Percentiles rank a stretch among this genome's conserved stretches.
Evolutionary conservation across 2,797 vertebrate genomes (phyloP).

Genomic region (Gorsachius magnificus): DNA sequence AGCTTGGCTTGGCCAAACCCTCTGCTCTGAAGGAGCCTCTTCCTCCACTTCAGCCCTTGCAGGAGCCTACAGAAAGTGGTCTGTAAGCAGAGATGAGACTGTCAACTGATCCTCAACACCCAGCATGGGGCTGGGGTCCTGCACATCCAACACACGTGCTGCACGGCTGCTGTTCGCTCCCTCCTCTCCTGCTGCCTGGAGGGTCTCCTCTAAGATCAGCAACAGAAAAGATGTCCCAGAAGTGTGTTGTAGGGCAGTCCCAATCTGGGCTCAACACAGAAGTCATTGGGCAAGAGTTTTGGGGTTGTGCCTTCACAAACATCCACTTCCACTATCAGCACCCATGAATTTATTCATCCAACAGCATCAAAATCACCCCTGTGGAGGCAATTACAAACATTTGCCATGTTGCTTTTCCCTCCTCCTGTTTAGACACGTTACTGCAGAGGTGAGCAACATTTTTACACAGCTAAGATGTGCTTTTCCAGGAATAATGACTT

Average conservation of each 20-base stretch:
- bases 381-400: neutral
- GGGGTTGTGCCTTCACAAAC: neutral
- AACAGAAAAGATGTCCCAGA: neutral
- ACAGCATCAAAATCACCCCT: neutral
- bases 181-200: neutral
- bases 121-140: neutral
- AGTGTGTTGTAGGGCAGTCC: neutral
- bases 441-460: neutral
- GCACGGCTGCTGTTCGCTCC: neutral
- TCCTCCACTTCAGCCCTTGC: neutral
- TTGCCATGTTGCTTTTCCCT: neutral
- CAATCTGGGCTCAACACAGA: neutral
- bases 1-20: neutral
- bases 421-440: neutral
- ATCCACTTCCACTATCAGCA: neutral
- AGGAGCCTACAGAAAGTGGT: neutral
- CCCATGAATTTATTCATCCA: neutral
- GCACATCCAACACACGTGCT: fast-evolving
- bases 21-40: neutral
- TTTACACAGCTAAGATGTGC: neutral
- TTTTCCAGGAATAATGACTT: neutral
- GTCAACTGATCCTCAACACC: neutral
- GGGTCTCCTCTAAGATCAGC: neutral
- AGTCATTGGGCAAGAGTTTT: neutral
- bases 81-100: neutral